phyloP scores from a whole-genome alignment of 2,888 invertebrate species.

The Vannuccia rotundouncinata region DNA sequence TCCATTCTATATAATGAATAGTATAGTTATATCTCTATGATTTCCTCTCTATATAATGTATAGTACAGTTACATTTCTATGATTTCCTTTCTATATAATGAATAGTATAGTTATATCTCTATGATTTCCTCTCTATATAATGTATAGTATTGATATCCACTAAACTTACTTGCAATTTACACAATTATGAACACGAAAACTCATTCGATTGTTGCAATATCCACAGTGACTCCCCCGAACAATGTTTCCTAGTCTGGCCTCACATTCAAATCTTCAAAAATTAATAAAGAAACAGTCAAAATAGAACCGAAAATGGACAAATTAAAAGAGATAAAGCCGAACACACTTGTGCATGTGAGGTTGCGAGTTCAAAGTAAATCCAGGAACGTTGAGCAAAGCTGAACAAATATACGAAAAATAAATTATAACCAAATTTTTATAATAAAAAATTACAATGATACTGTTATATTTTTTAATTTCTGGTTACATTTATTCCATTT shows the following conservation, averaged over 20 bases:
- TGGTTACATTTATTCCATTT: too few species aligned
- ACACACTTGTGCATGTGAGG: background rate
- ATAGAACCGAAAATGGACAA: background rate
- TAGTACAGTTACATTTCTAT: too few species aligned
- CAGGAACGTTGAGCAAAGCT: conserved; percentile 1
- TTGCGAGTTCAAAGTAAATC: background rate
- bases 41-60: too few species aligned
- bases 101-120: too few species aligned
- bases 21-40: too few species aligned
- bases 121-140: too few species aligned
- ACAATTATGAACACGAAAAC: conserved; percentile 27
- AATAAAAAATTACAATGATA: too few species aligned
- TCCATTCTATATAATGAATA: too few species aligned
- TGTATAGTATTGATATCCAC: background rate
- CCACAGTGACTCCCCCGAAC: conserved; percentile 28
- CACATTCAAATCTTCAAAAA: conserved; percentile 17
- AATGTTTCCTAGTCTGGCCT: conserved; percentile 16
- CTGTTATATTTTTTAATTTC: too few species aligned
- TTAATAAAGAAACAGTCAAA: background rate
- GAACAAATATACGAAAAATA: too few species aligned
- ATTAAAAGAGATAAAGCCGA: background rate
- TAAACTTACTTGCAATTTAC: conserved; percentile 28
- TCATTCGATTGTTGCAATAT: conserved; percentile 25
- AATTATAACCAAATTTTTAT: too few species aligned
- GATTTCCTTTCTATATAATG: too few species aligned